Evolutionary conservation across 2,113 vertebrate species (phyloP).

Genomic region (Perca fluviatilis): DNA sequence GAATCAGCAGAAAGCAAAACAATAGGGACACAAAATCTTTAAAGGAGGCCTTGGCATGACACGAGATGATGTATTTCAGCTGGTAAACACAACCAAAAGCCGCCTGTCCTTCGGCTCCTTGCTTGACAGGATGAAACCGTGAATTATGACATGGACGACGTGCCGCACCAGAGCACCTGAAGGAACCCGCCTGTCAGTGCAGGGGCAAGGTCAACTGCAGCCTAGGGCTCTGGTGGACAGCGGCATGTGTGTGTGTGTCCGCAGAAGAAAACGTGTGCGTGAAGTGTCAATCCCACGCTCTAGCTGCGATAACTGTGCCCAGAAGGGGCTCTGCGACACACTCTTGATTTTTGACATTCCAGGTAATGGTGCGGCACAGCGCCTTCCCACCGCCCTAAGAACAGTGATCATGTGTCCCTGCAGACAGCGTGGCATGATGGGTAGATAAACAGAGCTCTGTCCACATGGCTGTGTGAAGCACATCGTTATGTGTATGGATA

Average conservation of each 20-base stretch:
- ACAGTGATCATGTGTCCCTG: slow-evolving; percentile 21
- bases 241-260: neutral
- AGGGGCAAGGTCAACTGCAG: slow-evolving; percentile 40
- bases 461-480: neutral
- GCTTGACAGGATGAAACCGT: neutral
- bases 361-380: slow-evolving; percentile 65
- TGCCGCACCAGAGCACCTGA: neutral
- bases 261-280: slow-evolving; percentile 15
- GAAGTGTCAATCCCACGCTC: slow-evolving; percentile 65
- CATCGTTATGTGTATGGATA: neutral
- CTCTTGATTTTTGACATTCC: slow-evolving; percentile 64
- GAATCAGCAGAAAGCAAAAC: slow-evolving; percentile 23
- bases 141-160: slow-evolving; percentile 35
- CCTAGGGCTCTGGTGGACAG: slow-evolving; percentile 38
- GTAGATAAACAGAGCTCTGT: slow-evolving; percentile 35
- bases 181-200: slow-evolving; percentile 28
- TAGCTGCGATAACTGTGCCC: slow-evolving; percentile 31
- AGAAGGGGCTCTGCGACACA: slow-evolving; percentile 27
- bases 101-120: neutral
- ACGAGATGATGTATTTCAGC: slow-evolving; percentile 10
- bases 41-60: slow-evolving; percentile 5
- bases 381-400: slow-evolving; percentile 13
- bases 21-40: slow-evolving; percentile 8
- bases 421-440: slow-evolving; percentile 41
- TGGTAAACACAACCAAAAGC: neutral